These are phyloP conservation scores for Sebastes aleutianus DNA, from an alignment of 2,797 vertebrate species.

Conservation along the genomic window DNA sequence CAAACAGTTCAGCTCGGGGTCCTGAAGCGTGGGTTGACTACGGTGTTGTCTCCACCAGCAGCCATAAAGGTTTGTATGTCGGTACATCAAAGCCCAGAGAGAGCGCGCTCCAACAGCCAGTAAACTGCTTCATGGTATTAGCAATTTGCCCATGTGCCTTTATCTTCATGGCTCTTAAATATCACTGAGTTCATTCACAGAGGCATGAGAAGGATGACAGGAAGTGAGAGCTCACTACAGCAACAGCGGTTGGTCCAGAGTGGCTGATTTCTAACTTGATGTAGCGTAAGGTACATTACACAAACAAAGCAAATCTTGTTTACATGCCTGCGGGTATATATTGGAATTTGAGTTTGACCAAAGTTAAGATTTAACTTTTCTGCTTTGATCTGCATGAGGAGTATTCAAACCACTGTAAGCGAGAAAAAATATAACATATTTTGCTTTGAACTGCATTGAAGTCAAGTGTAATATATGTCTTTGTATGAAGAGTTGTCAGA, in stretches of 20 bases:
- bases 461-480: slow-evolving; percentile 65
- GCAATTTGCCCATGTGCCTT: slow-evolving; percentile 70
- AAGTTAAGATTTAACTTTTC: slow-evolving; percentile 68
- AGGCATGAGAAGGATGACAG: slow-evolving; percentile 53
- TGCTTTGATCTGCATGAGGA: slow-evolving; percentile 65
- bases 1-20: slow-evolving; percentile 58
- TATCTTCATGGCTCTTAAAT: slow-evolving; percentile 73
- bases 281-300: slow-evolving; percentile 40
- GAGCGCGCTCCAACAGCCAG: slow-evolving; percentile 84
- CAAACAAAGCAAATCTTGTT: slow-evolving; percentile 66
- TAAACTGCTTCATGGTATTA: slow-evolving; percentile 81
- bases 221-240: slow-evolving; percentile 36
- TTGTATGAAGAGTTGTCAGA: slow-evolving; percentile 62
- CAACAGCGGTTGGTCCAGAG: slow-evolving; percentile 22
- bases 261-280: slow-evolving; percentile 44
- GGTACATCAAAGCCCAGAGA: slow-evolving; percentile 89
- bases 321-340: slow-evolving; percentile 55
- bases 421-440: slow-evolving; percentile 26
- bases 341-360: slow-evolving; percentile 57
- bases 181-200: slow-evolving; percentile 59
- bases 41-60: slow-evolving; percentile 85
- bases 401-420: slow-evolving; percentile 56
- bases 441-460: slow-evolving; percentile 70
- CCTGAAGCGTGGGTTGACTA: slow-evolving; percentile 32
- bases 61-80: slow-evolving; percentile 86